Evolutionary conservation across 2,797 vertebrate species (phyloP), one percentile per base, ranked within the genome.

Genomic region (Molothrus aeneus): DNA sequence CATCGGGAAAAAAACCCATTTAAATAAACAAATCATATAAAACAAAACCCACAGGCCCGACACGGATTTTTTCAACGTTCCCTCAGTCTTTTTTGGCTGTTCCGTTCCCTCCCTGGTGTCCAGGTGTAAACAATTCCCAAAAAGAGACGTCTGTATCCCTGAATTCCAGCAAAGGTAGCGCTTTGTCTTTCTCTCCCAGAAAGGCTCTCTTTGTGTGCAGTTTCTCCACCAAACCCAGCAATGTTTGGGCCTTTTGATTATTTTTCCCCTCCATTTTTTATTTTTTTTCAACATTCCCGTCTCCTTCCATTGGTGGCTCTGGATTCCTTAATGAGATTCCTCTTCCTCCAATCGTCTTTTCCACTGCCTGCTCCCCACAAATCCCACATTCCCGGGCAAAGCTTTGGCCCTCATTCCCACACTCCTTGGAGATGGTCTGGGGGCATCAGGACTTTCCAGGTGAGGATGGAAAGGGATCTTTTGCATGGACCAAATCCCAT

Each of bases 101-200:
- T 93, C 78, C 34, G 24, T 91, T 85, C 85, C 70, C 82, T 96
- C 95, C 94, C 90, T 38, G 90, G 92, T 91, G 92, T 93, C 94
- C 82, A 92, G 95, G 94, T 95, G 96, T 97, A 96, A 97, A 97
- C 95, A 97, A 97, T 96, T 96, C 96, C 95, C 96, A 69, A 93
- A 96, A 96, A 97, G 96, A 92, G 95, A 34, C 29, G 57, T 91
- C 95, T 95, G 92, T 95, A 2, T 93, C 94, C 96, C 72, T 64
- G 80, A 74, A 80, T 93, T 91, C 95, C 95, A 95, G 95, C 92
- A 95, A 83, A 96, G 88, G 86, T 84, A 92, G 85, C 2, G 54
- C 85, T 95, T 94, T 94, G 91, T 96, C 93, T 96, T 97, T 29
- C 79, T 66, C 34, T n/a, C 91, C 91, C 92, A 89, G 54, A 53